Conservation (phyloP, 2,113 vertebrate genomes). For the Psilopogon haemacephalus region DNA sequence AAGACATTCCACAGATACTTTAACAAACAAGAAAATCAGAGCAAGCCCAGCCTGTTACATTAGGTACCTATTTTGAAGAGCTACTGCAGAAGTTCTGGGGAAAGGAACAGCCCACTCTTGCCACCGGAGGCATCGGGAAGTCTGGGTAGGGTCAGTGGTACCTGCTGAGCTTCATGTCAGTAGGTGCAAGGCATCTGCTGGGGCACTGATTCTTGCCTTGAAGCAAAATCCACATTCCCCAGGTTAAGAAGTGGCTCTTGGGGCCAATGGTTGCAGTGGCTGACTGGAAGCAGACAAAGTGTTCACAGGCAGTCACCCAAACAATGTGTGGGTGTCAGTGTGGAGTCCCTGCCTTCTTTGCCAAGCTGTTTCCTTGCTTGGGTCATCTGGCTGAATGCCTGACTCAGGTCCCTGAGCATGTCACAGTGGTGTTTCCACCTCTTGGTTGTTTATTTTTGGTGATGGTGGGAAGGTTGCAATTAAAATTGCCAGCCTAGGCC, state of each 20-base stretch:
- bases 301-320: background rate
- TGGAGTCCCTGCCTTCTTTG: background rate
- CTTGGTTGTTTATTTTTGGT: background rate
- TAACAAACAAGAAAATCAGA: background rate
- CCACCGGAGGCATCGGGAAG: background rate
- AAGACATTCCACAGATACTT: background rate
- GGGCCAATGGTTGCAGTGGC: background rate
- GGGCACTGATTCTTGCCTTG: background rate
- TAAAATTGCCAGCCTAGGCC: background rate
- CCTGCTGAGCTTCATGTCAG: background rate
- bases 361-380: background rate
- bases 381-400: background rate
- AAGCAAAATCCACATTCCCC: fast-evolving
- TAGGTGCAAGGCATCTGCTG: background rate
- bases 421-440: background rate
- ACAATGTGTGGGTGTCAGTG: background rate
- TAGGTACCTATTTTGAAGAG: background rate
- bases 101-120: background rate
- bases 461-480: background rate
- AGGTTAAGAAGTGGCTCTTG: background rate
- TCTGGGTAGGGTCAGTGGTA: background rate
- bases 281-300: background rate
- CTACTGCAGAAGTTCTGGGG: background rate
- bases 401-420: background rate
- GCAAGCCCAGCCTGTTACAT: background rate